phyloP scores from a whole-genome alignment of 2,113 vertebrate genomes.

The Theristicus caerulescens region DNA sequence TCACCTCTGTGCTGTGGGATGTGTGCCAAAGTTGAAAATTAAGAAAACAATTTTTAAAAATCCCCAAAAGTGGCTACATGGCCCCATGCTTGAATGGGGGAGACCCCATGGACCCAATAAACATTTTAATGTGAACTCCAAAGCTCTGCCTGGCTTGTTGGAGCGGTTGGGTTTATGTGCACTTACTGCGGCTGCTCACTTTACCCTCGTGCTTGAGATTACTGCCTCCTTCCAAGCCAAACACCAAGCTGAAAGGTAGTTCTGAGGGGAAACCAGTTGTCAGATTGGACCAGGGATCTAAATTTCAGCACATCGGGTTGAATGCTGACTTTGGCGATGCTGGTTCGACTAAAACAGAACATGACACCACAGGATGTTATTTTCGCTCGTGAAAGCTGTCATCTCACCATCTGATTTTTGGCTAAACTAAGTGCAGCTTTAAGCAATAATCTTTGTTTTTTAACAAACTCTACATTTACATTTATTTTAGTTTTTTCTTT shows the following conservation, averaged over 20 bases:
- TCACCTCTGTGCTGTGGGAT: not conserved
- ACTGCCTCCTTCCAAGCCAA: not conserved
- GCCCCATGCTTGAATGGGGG: not conserved
- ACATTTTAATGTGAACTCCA: not conserved
- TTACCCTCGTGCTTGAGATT: not conserved
- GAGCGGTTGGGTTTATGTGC: accelerated
- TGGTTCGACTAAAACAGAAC: not conserved
- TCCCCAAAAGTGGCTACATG: accelerated
- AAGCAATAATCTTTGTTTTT: not conserved
- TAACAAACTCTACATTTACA: not conserved
- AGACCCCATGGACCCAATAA: accelerated
- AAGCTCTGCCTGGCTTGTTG: not conserved
- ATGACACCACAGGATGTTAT: not conserved
- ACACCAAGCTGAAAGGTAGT: not conserved
- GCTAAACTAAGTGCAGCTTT: not conserved
- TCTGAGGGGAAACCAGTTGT: not conserved
- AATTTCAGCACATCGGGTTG: not conserved
- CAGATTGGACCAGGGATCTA: not conserved
- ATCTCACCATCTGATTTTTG: not conserved
- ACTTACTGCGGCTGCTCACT: accelerated
- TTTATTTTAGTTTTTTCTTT: not conserved
- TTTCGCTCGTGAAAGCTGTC: not conserved
- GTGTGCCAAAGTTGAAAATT: not conserved
- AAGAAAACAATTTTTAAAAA: not conserved
- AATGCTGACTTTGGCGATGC: not conserved